Percentiles rank a stretch among this genome's conserved stretches.
phyloP scores from a whole-genome alignment of 2,797 vertebrate species.

The Cossypha caffra region DNA sequence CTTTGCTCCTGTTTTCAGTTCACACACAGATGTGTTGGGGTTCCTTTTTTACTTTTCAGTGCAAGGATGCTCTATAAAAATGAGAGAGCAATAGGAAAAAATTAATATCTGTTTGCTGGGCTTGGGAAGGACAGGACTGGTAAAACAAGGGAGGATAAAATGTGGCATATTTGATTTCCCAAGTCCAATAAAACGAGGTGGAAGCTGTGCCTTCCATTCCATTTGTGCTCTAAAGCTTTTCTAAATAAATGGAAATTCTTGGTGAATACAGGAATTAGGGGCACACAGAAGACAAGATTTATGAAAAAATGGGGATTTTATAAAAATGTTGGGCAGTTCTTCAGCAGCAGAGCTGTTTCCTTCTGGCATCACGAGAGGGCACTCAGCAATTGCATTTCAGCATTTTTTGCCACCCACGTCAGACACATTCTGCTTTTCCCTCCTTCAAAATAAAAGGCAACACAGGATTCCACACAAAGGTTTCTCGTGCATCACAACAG shows the following conservation, averaged over 20 bases:
- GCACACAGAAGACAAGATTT: background rate
- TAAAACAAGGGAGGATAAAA: background rate
- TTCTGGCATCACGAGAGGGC: slow-evolving; percentile 63
- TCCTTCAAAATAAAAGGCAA: background rate
- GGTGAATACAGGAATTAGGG: background rate
- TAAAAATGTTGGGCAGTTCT: rapidly evolving
- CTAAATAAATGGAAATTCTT: background rate
- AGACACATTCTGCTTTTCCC: rapidly evolving
- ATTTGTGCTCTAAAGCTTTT: background rate
- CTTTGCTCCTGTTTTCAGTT: background rate
- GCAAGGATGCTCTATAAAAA: background rate
- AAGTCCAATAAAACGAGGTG: background rate
- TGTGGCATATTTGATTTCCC: background rate
- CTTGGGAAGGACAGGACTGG: background rate
- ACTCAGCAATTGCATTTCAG: slow-evolving; percentile 30
- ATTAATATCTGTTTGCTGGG: background rate
- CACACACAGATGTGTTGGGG: rapidly evolving
- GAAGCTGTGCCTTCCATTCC: background rate
- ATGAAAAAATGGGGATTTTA: background rate
- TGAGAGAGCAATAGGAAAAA: background rate
- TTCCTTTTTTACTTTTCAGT: background rate
- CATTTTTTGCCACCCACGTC: rapidly evolving
- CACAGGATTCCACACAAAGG: background rate
- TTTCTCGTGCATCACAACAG: background rate
- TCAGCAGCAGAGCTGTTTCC: background rate